Evolutionary conservation across 2,113 vertebrate genomes (phyloP).

Genomic region (Onychorhynchus coronatus): DNA sequence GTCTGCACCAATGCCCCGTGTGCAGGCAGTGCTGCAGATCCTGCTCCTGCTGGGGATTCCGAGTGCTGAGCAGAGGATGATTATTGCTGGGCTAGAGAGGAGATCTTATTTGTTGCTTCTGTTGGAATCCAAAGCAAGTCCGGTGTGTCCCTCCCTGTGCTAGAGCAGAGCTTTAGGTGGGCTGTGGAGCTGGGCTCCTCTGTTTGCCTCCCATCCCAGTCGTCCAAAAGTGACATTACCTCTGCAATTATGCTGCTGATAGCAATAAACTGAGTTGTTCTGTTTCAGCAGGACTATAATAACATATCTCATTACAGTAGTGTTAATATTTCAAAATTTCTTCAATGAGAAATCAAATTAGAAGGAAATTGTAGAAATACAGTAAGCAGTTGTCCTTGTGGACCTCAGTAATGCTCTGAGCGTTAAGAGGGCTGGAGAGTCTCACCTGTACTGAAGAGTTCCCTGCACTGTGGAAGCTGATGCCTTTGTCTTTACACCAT

Average conservation of each 20-base stretch:
- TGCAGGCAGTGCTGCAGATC: neutral
- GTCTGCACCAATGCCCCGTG: rapidly evolving
- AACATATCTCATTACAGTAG: neutral
- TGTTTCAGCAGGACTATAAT: neutral
- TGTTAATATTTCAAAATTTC: neutral
- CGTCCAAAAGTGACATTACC: neutral
- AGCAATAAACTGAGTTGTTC: neutral
- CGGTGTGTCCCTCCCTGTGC: neutral
- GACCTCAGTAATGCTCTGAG: neutral
- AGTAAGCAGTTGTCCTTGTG: neutral
- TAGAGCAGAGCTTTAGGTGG: neutral
- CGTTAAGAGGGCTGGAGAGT: neutral
- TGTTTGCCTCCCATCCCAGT: neutral
- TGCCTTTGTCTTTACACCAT: neutral
- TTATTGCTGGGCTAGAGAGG: neutral
- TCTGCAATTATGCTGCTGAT: neutral
- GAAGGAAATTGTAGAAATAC: neutral
- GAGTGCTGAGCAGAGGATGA: neutral
- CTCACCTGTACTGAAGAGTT: neutral
- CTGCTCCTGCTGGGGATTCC: neutral
- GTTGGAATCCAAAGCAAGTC: neutral
- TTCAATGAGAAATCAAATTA: neutral
- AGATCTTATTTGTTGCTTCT: neutral
- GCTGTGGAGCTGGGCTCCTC: neutral
- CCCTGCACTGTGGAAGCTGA: neutral